Percentiles rank a stretch among this genome's conserved stretches.
Evolutionary conservation across 2,888 invertebrate species (phyloP).

Genomic region (Ophraella communa): DNA sequence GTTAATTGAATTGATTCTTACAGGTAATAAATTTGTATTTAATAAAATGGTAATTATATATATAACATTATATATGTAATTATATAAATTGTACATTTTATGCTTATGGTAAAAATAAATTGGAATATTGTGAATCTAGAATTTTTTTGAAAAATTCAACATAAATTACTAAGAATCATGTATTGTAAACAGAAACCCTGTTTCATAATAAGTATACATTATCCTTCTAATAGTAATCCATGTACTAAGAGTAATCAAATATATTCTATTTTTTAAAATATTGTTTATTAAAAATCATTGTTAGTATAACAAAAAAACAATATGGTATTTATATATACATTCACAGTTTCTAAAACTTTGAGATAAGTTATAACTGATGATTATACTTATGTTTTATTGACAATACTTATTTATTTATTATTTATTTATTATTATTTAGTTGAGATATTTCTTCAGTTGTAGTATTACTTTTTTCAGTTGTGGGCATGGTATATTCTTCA

Average conservation of each 20-base stretch:
- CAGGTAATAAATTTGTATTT: too few relatives aligned
- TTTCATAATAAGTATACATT: too few relatives aligned
- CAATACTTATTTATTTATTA: too few relatives aligned
- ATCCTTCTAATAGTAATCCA: too few relatives aligned
- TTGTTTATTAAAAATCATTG: slow-evolving; percentile 1
- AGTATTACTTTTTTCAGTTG: slow-evolving; percentile 2
- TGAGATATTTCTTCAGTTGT: not conserved
- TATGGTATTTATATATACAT: not conserved
- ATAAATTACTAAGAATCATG: too few relatives aligned
- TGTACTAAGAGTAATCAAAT: not conserved
- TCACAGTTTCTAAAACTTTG: not conserved
- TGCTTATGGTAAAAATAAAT: too few relatives aligned
- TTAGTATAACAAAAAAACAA: not conserved
- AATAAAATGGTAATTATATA: too few relatives aligned
- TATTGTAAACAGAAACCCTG: not conserved
- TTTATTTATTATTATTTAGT: not conserved
- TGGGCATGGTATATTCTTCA: slow-evolving; percentile 8
- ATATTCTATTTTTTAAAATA: not conserved
- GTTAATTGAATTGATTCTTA: too few relatives aligned
- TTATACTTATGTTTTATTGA: not conserved
- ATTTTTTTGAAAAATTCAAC: too few relatives aligned
- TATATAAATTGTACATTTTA: too few relatives aligned
- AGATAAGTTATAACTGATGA: not conserved
- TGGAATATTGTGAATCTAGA: too few relatives aligned
- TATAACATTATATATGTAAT: too few relatives aligned